Percentiles rank a stretch among this genome's conserved stretches.
Conservation (phyloP, 2,113 vertebrate species). For the Numenius arquata region DNA sequence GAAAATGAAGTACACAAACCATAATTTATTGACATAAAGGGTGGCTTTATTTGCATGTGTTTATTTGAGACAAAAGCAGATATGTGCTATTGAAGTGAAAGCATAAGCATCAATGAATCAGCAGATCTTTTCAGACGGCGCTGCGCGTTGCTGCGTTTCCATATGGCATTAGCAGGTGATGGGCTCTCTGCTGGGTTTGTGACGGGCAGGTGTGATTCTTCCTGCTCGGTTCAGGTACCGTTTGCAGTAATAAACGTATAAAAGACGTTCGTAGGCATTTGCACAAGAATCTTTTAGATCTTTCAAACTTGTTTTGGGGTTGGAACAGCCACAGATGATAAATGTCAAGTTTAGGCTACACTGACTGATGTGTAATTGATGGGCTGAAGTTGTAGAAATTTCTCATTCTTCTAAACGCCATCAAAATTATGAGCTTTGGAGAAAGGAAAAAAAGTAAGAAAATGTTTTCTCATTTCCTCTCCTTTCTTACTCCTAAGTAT, state of each 20-base stretch:
- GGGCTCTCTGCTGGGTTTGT: background rate
- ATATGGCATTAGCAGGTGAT: background rate
- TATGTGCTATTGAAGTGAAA: conserved; percentile 5
- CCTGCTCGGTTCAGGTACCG: background rate
- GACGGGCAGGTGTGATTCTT: background rate
- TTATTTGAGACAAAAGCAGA: conserved; percentile 29
- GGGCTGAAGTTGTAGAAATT: background rate
- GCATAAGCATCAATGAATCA: background rate
- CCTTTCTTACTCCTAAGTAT: background rate
- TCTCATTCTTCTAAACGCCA: background rate
- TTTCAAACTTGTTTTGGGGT: background rate
- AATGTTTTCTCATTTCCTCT: background rate
- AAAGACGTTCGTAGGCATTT: background rate
- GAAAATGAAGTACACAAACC: conserved; percentile 43
- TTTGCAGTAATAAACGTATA: background rate
- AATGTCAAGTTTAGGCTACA: background rate
- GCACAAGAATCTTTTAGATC: background rate
- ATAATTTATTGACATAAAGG: conserved; percentile 7
- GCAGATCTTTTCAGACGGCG: background rate
- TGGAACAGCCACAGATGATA: background rate
- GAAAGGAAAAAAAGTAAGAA: background rate
- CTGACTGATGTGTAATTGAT: background rate
- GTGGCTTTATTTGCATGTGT: conserved; percentile 33
- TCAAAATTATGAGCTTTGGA: background rate
- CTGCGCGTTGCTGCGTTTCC: background rate